Base-by-base conservation (phyloP, 2,888 invertebrate genomes). In the Rhamphomyia laevipes region DNA sequence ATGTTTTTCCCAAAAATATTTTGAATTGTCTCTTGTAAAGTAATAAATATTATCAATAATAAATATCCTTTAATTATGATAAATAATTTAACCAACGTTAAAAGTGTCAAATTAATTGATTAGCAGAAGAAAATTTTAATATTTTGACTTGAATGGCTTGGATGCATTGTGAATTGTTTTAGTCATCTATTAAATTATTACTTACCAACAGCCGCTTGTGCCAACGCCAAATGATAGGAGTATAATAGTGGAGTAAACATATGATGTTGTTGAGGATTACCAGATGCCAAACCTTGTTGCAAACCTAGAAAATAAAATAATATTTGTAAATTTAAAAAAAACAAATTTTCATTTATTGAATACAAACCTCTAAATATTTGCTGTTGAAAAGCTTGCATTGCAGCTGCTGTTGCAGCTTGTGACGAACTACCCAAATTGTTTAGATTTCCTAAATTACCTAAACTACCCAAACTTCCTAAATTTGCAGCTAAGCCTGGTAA, bases 161-260 rank as follows among this genome's bases (percentile, higher is more conserved):
- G 12, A 7, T 13, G n/a, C 13, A 2, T 12, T 23, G 9, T 16
- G 12, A 40, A 68, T 42, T 38, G 37, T 31, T n/a, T n/a, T n/a
- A n/a, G n/a, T n/a, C n/a, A n/a, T n/a, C n/a, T 11, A 40, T 16
- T 21, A 43, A 23, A 18, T 18, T 42, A 30, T 7, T 45, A 57
- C 55, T 74, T 73, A 60, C 75, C 74, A 52, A 74, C 69, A 58
- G 77, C 78, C 54, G 84, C 84, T 67, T 86, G 86, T 54, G 84
- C 85, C 82, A 84, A 83, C 52, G 89, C 89, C 63, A 91, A 76
- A 72, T 91, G 90, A 74, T 91, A 91, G 5, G 89, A 88, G 73
- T 90, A 91, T 50, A 91, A 76, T 47, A 92, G 75, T 43, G 91
- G 91, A 31, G 84, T 84, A 72, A 91, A 89, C 62, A 88, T 88